phyloP scores from a whole-genome alignment of 2,888 invertebrate species.

The Amaurobius ferox region DNA sequence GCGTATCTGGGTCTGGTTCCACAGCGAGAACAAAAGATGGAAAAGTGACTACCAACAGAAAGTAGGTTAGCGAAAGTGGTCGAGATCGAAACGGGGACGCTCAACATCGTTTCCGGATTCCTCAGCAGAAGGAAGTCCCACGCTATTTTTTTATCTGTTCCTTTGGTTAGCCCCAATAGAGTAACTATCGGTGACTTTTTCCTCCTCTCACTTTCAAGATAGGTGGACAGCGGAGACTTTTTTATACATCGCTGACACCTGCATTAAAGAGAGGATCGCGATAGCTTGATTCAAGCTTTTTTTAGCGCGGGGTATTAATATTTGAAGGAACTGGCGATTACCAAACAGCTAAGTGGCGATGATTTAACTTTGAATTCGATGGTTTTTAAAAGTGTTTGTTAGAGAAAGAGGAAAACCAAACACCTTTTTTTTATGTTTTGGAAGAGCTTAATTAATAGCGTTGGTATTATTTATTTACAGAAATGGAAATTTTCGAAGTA shows the following conservation, averaged over 20 bases:
- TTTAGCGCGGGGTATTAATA: slow-evolving; percentile 3
- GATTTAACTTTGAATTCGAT: no score
- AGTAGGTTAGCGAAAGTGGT: slow-evolving; percentile 71
- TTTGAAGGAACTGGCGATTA: slow-evolving; percentile 6
- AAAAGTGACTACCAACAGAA: slow-evolving; percentile 45
- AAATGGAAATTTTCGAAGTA: no score
- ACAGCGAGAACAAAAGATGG: slow-evolving; percentile 26
- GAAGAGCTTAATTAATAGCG: no score
- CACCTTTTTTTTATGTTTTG: no score
- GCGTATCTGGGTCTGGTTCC: slow-evolving; percentile 35
- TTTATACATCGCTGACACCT: neutral
- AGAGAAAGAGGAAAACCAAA: no score
- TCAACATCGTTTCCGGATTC: slow-evolving; percentile 67
- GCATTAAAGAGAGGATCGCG: neutral
- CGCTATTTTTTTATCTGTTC: slow-evolving; percentile 42
- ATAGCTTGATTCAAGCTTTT: neutral
- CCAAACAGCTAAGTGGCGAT: neutral
- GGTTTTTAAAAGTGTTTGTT: no score
- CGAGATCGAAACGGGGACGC: slow-evolving; percentile 48
- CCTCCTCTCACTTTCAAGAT: slow-evolving; percentile 25
- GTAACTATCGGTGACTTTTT: slow-evolving; percentile 19
- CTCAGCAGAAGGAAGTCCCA: slow-evolving; percentile 66
- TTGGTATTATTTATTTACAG: no score
- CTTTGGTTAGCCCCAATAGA: slow-evolving; percentile 55
- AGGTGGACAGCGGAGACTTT: slow-evolving; percentile 18